phyloP scores from a whole-genome alignment of 2,113 vertebrate genomes.

The Cyprinus carpio region DNA sequence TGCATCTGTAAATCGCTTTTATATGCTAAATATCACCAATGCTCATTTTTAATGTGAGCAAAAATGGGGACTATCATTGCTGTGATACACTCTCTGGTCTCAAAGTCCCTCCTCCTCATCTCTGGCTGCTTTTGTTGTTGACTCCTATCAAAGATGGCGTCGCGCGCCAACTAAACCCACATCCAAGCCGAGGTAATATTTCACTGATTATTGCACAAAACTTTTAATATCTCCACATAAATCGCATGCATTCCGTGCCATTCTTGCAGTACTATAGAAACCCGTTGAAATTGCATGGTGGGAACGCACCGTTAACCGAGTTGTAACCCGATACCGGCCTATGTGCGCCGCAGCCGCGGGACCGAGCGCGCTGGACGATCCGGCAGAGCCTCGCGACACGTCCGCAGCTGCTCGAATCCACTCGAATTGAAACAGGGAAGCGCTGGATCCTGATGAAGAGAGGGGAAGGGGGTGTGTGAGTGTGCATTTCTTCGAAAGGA shows the following conservation, averaged over 20 bases:
- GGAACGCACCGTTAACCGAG: background rate
- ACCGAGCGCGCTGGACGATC: slow-evolving; percentile 10
- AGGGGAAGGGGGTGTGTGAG: slow-evolving; percentile 78
- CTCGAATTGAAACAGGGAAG: slow-evolving; percentile 24
- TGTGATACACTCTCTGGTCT: slow-evolving; percentile 60
- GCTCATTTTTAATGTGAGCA: background rate
- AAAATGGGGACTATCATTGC: slow-evolving; percentile 23
- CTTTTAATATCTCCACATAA: background rate
- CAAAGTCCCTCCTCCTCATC: slow-evolving; percentile 47
- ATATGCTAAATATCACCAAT: background rate
- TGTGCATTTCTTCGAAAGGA: slow-evolving; percentile 74
- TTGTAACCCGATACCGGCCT: slow-evolving; percentile 46
- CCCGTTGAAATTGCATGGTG: background rate
- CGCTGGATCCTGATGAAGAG: slow-evolving; percentile 55
- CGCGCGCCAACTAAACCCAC: slow-evolving; percentile 73
- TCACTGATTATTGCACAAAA: slow-evolving; percentile 32
- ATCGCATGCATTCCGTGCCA: background rate
- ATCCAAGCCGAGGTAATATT: slow-evolving; percentile 67
- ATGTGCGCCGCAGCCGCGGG: slow-evolving; percentile 38
- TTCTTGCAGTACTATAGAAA: background rate
- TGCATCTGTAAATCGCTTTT: background rate
- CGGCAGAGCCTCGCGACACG: background rate
- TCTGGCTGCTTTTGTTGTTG: slow-evolving; percentile 64
- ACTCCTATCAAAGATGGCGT: slow-evolving; percentile 76
- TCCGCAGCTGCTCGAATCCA: slow-evolving; percentile 12